phyloP scores from a whole-genome alignment of 2,113 vertebrate species.

The Zosterops borbonicus region DNA sequence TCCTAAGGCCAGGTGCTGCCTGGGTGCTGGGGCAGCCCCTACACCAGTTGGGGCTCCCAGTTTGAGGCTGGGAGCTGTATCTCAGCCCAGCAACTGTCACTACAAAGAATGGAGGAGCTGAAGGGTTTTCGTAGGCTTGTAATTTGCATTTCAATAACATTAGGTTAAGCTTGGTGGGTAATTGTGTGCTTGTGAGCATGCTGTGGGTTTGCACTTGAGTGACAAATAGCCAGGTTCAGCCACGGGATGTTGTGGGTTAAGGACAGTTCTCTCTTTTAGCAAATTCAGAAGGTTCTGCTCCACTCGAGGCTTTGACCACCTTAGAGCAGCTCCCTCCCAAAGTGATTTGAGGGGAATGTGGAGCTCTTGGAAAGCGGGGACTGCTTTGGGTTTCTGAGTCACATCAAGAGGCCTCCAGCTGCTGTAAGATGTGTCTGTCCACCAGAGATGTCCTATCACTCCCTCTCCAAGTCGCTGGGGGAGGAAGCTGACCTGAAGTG shows the following conservation, averaged over 20 bases:
- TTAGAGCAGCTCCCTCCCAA: background rate
- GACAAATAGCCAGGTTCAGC: background rate
- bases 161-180: background rate
- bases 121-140: background rate
- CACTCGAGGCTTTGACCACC: fast-evolving
- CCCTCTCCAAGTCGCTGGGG: fast-evolving
- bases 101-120: background rate
- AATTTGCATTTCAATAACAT: slow-evolving; percentile 23
- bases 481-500: background rate
- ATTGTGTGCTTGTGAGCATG: background rate
- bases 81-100: background rate
- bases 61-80: background rate
- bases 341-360: fast-evolving
- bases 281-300: background rate
- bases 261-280: background rate
- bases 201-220: background rate
- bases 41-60: background rate
- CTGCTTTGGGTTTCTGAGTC: background rate
- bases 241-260: background rate
- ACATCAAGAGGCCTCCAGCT: background rate
- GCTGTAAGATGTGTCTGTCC: background rate
- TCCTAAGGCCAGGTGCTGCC: background rate
- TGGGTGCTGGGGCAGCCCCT: background rate
- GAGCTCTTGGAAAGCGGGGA: background rate
- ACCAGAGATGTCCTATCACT: background rate